Percentiles rank a stretch among this genome's conserved stretches.
phyloP scores from a whole-genome alignment of 2,888 invertebrate genomes.

The Torymus aiolomorphi region DNA sequence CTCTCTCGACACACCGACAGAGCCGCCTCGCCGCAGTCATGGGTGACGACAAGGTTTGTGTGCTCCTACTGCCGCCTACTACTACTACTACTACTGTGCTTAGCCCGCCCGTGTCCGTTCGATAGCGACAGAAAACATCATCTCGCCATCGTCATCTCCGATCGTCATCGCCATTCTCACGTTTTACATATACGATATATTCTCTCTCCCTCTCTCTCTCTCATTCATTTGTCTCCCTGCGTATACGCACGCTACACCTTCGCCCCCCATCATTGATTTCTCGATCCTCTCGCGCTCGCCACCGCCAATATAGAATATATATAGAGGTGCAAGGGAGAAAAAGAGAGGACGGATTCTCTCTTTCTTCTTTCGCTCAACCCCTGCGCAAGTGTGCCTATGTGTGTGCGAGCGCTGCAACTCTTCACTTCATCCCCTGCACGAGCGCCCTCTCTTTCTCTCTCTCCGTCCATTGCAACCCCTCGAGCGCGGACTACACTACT shows the following conservation, averaged over 20 bases:
- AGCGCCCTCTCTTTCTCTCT: constrained; percentile 41
- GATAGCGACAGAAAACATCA: neutral
- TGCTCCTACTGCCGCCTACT: constrained; percentile 35
- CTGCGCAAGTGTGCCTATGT: neutral
- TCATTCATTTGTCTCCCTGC: too few species aligned
- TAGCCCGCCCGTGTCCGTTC: neutral
- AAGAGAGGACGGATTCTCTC: neutral
- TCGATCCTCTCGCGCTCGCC: too few species aligned
- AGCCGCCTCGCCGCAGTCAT: constrained; percentile 65
- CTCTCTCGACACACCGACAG: constrained; percentile 66
- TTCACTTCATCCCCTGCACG: constrained; percentile 12
- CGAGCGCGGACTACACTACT: neutral
- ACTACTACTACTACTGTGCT: neutral
- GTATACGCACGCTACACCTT: too few species aligned
- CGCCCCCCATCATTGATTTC: too few species aligned
- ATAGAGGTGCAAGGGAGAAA: too few species aligned
- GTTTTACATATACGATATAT: too few species aligned
- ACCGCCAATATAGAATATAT: too few species aligned
- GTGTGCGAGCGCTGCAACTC: constrained; percentile 13
- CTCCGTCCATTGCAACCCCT: constrained; percentile 31
- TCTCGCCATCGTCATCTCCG: neutral
- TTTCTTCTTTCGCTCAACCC: neutral
- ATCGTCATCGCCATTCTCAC: too few species aligned
- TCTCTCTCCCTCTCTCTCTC: too few species aligned
- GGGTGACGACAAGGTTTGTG: constrained; percentile 74